A percentile compares a stretch with the other conserved stretches of the same genome.
These are phyloP conservation scores for Apis laboriosa DNA, from an alignment of 1,140 invertebrate species.

Conservation along the genomic window DNA sequence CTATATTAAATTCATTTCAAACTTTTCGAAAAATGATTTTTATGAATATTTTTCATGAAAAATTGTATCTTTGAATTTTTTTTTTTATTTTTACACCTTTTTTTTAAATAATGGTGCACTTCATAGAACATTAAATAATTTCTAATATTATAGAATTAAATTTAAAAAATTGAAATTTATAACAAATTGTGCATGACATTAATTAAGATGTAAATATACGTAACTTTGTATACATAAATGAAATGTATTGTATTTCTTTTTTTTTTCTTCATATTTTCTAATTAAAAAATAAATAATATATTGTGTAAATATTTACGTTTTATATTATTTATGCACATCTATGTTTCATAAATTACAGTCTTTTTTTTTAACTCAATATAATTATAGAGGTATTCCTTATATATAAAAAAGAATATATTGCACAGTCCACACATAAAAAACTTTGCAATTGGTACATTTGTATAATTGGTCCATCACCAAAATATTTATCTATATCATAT, in stretches of 20 bases:
- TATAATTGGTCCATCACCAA: constrained; percentile 57
- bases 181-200: neutral
- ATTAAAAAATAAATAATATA: constrained; percentile 30
- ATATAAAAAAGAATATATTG: constrained; percentile 39
- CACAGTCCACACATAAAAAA: constrained; percentile 16
- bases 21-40: neutral
- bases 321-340: constrained; percentile 14
- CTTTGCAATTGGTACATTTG: constrained; percentile 6
- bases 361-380: constrained; percentile 24
- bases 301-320: neutral
- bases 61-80: neutral
- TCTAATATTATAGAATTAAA: constrained; percentile 21
- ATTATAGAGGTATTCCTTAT: constrained; percentile 11
- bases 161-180: neutral
- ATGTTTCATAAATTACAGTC: constrained; percentile 43
- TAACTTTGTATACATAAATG: constrained; percentile 9
- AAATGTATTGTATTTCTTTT: constrained; percentile 20
- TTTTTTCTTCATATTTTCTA: constrained; percentile 30
- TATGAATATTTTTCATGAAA: neutral
- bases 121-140: neutral
- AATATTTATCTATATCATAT: constrained; percentile 42
- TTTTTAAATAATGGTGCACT: neutral
- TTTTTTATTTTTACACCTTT: neutral
- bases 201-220: constrained; percentile 31
- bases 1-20: neutral